Evolutionary conservation across 1,140 invertebrate genomes (phyloP).

Genomic region (Myzus persicae): DNA sequence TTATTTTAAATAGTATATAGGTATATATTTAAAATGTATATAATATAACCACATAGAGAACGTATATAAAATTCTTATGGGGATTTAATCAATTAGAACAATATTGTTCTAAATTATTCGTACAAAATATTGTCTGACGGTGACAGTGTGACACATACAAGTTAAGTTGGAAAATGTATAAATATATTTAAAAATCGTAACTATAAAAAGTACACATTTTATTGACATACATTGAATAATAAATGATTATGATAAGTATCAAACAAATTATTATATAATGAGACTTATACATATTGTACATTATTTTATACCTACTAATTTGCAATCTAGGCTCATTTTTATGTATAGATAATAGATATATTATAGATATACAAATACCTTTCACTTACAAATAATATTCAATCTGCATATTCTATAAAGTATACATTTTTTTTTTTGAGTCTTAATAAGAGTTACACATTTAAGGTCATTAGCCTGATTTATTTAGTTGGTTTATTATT

Average conservation of each 20-base stretch:
- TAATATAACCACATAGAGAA: neutral
- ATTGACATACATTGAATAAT: neutral
- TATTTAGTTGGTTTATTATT: too few species aligned
- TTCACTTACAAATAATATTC: neutral
- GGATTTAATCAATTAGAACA: neutral
- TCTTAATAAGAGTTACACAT: too few species aligned
- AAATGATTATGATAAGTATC: neutral
- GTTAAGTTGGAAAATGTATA: neutral
- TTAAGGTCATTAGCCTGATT: too few species aligned
- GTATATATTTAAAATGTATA: neutral
- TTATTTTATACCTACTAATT: neutral
- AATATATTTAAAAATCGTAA: neutral
- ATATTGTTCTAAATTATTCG: neutral
- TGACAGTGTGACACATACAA: neutral
- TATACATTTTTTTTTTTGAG: too few species aligned
- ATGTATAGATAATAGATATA: too few species aligned
- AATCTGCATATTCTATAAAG: neutral
- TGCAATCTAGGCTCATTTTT: neutral
- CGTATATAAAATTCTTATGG: neutral
- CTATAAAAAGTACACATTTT: neutral
- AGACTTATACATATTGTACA: neutral
- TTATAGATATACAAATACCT: neutral
- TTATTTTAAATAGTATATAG: neutral
- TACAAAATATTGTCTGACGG: neutral
- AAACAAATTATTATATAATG: neutral